Evolutionary conservation across 2,888 invertebrate genomes (phyloP).

Genomic region (Seira sanloemensis): DNA sequence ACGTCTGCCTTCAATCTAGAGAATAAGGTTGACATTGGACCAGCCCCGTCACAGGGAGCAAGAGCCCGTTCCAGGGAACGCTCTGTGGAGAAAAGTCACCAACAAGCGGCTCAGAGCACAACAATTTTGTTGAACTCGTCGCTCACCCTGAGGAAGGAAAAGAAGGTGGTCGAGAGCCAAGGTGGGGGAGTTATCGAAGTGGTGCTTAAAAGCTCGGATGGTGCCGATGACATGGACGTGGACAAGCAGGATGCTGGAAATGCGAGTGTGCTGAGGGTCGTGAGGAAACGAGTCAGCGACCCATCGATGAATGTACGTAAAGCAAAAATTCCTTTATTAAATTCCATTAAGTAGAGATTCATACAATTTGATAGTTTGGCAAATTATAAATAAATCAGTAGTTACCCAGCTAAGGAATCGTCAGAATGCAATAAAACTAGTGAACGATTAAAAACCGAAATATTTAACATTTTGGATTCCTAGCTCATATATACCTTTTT

Average conservation of each 20-base stretch:
- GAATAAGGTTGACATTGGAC: constrained; percentile 36
- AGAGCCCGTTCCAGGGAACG: constrained; percentile 4
- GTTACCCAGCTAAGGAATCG: too few species aligned
- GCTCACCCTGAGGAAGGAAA: constrained; percentile 64
- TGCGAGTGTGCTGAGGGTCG: constrained; percentile 70
- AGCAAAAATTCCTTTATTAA: neutral
- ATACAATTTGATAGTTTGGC: neutral
- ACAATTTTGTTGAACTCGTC: constrained; percentile 62
- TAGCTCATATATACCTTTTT: neutral
- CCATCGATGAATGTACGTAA: constrained; percentile 65
- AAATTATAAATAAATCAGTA: too few species aligned
- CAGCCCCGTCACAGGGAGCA: neutral
- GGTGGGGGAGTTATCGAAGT: constrained; percentile 70
- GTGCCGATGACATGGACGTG: constrained; percentile 58
- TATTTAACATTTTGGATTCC: neutral
- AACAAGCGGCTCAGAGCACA: constrained; percentile 43
- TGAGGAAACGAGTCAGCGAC: constrained; percentile 71
- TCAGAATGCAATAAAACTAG: too few species aligned
- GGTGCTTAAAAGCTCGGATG: constrained; percentile 68
- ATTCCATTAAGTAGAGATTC: neutral
- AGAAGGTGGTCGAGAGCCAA: constrained; percentile 66
- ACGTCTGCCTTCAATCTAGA: constrained; percentile 56
- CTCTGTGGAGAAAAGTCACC: constrained; percentile 26
- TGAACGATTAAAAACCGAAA: neutral
- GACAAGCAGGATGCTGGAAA: constrained; percentile 32